Evolutionary conservation across 2,888 invertebrate genomes (phyloP), one percentile per base, ranked within the genome.

Genomic region (Carcina quercana): DNA sequence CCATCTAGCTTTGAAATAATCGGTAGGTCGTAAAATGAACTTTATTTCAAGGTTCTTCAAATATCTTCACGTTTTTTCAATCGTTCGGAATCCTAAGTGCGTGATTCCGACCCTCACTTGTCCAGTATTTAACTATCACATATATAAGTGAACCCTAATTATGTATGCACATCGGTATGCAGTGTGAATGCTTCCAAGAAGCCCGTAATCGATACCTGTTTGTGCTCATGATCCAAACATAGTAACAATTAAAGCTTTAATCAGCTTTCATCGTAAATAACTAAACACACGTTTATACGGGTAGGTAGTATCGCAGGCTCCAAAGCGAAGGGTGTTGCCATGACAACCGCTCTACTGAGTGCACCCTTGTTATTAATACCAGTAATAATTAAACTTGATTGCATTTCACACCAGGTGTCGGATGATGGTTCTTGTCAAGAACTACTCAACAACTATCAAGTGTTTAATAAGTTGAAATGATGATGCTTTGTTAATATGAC

Each of bases 301-400:
- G 26, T 17, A 12, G 17, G 61, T 70, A 24, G 53, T 55, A 56
- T 59, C 66, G 75, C 73, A 80, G 76, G 74, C 76, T 78, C 50
- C 58, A 49, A 59, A 55, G 40, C 59, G 56, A 53, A 57, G 82
- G 82, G 83, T 51, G 83, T 82, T 82, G 54, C 80, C 56, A 79
- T 80, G 63, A 58, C 59, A 62, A 82, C 79, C 53, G 59, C 47
- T 63, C 61, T 57, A 75, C 78, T 59, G 56, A 65, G 63, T 74
- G 74, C 78, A 78, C 83, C 83, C 82, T 80, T 74, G 80, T 80
- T 80, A 83, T 82, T 82, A 83, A 83, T 83, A 80, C 80, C 72
- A 65, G 69, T 70, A 82, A 82, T 83, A 80, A 83, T 82, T 82
- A 82, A 82, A 78, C 79, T 76, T 82, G 80, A 83, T 83, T 83